Conservation (phyloP, 2,888 invertebrate genomes). For the Brachypalpus laphriformis region DNA sequence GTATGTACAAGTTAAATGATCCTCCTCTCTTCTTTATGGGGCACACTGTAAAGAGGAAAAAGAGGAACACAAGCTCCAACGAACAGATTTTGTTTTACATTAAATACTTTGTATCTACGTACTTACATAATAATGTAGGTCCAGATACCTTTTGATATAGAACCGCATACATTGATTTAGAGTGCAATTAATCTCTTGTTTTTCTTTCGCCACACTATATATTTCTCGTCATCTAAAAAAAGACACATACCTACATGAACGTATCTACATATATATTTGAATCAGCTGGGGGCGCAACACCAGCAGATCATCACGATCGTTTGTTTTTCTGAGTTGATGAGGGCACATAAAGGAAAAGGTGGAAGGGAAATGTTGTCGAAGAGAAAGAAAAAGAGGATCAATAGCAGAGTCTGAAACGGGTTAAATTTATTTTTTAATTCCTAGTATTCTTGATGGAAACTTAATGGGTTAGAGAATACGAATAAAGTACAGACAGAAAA, state of each 20-base stretch:
- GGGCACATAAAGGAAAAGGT: neutral
- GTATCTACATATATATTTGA: too few species aligned
- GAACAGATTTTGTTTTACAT: neutral
- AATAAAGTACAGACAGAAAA: neutral
- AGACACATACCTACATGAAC: neutral
- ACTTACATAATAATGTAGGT: neutral
- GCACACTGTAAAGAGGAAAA: slow-evolving; percentile 5
- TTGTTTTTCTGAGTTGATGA: neutral
- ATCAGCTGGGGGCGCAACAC: slow-evolving; percentile 33
- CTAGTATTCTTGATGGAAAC: slow-evolving; percentile 9
- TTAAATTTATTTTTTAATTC: neutral
- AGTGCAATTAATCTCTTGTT: slow-evolving; percentile 8
- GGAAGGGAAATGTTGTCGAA: neutral
- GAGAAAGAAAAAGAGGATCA: slow-evolving; percentile 1
- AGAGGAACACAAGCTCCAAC: slow-evolving; percentile 21
- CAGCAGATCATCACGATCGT: neutral
- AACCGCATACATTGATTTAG: neutral
- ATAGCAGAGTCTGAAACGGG: neutral
- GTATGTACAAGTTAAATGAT: neutral
- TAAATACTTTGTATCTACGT: neutral
- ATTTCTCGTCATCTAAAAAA: neutral
- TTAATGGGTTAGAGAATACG: slow-evolving; percentile 8
- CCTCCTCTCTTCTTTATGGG: slow-evolving; percentile 9
- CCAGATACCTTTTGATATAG: neutral
- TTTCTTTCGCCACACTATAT: neutral